phyloP scores from a whole-genome alignment of 2,113 vertebrate genomes.

The Pholis gunnellus region DNA sequence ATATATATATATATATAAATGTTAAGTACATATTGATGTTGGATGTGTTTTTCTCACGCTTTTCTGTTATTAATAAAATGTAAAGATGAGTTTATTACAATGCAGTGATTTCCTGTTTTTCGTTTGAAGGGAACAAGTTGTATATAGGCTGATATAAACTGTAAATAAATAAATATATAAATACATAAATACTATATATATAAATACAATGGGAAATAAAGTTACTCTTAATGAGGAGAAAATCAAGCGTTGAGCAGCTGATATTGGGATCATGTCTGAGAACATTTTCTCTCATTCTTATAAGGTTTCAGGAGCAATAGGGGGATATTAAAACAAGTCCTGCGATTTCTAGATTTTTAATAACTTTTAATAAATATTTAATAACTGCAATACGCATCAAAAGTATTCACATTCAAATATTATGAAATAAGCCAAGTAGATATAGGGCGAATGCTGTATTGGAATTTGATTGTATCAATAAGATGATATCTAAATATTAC shows the following conservation, averaged over 20 bases:
- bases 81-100: neutral
- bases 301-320: neutral
- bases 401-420: neutral
- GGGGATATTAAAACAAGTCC: neutral
- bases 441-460: neutral
- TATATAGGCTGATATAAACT: neutral
- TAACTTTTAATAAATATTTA: too few species aligned
- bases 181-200: too few species aligned
- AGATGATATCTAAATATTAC: neutral
- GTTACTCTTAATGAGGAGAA: neutral
- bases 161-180: too few species aligned
- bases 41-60: neutral
- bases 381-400: neutral
- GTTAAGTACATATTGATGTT: too few species aligned
- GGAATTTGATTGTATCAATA: neutral
- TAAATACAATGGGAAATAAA: neutral
- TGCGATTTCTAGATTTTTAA: neutral
- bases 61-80: neutral
- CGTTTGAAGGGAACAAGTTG: neutral
- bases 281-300: too few species aligned
- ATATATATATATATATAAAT: neutral
- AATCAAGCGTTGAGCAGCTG: neutral
- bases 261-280: neutral
- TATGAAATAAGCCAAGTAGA: neutral
- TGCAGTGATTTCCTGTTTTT: neutral